phyloP scores from a whole-genome alignment of 2,113 vertebrate genomes.

The Pheucticus melanocephalus region DNA sequence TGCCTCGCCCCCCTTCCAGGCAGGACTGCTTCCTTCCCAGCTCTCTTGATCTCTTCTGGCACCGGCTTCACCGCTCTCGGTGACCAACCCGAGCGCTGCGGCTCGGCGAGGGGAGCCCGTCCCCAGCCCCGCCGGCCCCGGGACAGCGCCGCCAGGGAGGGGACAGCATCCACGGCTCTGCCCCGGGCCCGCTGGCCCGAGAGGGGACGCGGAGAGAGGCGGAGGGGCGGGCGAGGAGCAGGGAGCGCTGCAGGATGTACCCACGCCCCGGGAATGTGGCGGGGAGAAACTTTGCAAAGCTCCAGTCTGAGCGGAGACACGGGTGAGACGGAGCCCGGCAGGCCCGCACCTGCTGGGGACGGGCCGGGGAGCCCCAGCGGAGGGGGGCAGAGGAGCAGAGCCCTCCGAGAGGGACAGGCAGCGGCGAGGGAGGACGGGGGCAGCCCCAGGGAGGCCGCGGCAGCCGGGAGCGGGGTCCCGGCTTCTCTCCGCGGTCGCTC shows the following conservation, averaged over 20 bases:
- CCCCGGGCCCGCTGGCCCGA: not conserved
- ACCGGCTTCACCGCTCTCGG: not conserved
- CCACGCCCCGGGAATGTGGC: not conserved
- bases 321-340: not conserved
- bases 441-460: not conserved
- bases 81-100: not conserved
- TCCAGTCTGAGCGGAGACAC: not conserved
- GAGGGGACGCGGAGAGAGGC: not conserved
- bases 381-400: not conserved
- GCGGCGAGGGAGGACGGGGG: not conserved
- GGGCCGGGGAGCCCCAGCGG: not conserved
- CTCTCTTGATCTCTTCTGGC: not conserved
- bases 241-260: not conserved
- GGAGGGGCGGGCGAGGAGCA: not conserved
- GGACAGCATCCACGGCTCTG: not conserved
- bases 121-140: not conserved
- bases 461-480: not conserved
- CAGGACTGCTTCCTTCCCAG: not conserved
- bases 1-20: not conserved
- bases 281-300: not conserved
- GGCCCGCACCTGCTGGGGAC: not conserved
- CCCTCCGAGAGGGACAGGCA: not conserved
- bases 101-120: not conserved
- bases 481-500: rapidly evolving
- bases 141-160: not conserved